Conservation (phyloP, 1,140 invertebrate genomes). For the Uloborus diversus region DNA sequence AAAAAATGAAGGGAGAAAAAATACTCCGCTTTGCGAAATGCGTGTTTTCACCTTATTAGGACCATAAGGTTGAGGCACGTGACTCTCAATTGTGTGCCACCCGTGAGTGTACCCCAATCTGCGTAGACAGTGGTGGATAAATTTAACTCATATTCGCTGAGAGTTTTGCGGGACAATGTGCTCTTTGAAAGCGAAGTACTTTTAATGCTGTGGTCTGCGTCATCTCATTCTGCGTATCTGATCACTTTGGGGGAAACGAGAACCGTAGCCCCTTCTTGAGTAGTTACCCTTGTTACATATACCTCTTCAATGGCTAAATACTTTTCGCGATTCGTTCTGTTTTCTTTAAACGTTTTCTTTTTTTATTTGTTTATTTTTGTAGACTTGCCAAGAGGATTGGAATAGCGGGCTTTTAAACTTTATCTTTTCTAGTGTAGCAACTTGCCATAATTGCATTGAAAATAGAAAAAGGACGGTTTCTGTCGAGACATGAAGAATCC, state of each 20-base stretch:
- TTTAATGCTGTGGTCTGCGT: constrained; percentile 39
- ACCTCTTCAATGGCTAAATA: constrained; percentile 27
- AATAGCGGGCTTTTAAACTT: constrained; percentile 2
- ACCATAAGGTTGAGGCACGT: constrained; percentile 14
- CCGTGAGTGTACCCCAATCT: constrained; percentile 32
- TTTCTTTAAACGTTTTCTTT: neutral
- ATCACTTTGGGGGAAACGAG: constrained; percentile 18
- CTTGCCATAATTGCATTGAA: neutral
- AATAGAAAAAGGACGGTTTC: neutral
- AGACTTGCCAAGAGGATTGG: constrained; percentile 19
- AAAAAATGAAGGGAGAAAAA: no score
- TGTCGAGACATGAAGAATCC: neutral
- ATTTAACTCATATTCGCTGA: constrained; percentile 49
- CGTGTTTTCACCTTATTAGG: no score
- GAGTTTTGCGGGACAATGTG: constrained; percentile 44
- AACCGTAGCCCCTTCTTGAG: constrained; percentile 12
- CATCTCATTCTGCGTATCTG: constrained; percentile 41
- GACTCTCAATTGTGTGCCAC: constrained; percentile 30
- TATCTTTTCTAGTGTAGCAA: neutral
- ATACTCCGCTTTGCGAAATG: no score
- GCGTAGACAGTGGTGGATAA: constrained; percentile 48
- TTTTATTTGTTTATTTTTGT: constrained; percentile 23
- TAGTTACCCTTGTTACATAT: constrained; percentile 20
- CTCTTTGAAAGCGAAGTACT: constrained; percentile 42
- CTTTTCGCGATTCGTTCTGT: neutral